phyloP scores from a whole-genome alignment of 2,888 invertebrate genomes.

The Aphrophora alni region DNA sequence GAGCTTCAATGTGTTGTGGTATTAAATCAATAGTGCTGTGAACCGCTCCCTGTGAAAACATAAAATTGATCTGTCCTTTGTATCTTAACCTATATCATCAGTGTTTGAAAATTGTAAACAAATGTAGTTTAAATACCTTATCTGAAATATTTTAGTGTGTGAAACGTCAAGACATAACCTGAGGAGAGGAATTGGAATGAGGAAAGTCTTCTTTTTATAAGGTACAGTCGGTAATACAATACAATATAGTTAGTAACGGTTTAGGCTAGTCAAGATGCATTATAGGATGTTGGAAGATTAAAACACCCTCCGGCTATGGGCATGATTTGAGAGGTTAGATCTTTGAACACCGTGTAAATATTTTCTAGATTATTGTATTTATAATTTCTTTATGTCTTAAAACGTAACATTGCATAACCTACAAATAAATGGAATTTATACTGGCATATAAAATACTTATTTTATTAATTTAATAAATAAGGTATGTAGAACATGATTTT shows the following conservation, averaged over 20 bases:
- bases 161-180: not conserved
- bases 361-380: no score
- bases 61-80: not conserved
- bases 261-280: no score
- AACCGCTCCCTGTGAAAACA: not conserved
- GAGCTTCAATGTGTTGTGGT: not conserved
- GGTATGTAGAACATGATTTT: no score
- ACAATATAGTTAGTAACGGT: no score
- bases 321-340: not conserved
- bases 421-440: no score
- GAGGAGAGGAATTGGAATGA: not conserved
- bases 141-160: not conserved
- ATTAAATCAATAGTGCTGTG: not conserved
- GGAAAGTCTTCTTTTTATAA: not conserved
- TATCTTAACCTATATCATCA: not conserved
- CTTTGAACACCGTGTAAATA: no score
- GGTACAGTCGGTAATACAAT: not conserved
- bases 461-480: no score
- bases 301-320: not conserved
- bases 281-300: no score
- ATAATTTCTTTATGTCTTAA: no score
- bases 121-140: not conserved
- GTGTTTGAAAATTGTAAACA: not conserved
- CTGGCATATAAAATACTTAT: no score
- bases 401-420: no score